Conservation (phyloP, 2,797 vertebrate genomes). For the Antennarius maculatus region DNA sequence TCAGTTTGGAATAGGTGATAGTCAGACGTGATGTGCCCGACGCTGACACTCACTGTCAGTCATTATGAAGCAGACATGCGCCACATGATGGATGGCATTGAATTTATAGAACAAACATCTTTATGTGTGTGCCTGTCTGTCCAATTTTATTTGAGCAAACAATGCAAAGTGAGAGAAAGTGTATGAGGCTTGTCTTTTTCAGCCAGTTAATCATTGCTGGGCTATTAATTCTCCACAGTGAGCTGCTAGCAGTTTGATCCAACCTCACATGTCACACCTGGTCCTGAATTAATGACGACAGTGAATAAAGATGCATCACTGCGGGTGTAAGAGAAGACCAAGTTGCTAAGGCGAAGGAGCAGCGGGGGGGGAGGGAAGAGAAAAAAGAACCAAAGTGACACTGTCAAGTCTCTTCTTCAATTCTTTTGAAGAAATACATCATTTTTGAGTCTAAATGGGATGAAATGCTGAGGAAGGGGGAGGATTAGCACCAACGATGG, state of each 20-base stretch:
- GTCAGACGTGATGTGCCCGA: constrained; percentile 32
- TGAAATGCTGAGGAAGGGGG: constrained; percentile 37
- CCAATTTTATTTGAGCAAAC: constrained; percentile 27
- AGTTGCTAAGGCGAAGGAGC: constrained; percentile 15
- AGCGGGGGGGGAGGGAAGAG: background rate
- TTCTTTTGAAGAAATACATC: constrained; percentile 22
- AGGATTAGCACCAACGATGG: constrained; percentile 27
- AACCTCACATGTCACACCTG: constrained; percentile 54
- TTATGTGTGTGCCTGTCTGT: constrained; percentile 19
- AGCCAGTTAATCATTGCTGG: constrained; percentile 60
- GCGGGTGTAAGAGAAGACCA: constrained; percentile 34
- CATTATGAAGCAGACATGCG: constrained; percentile 26
- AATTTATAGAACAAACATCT: constrained; percentile 36
- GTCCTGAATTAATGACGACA: constrained; percentile 57
- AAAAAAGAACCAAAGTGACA: background rate
- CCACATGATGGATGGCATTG: constrained; percentile 10
- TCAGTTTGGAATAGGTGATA: constrained; percentile 22
- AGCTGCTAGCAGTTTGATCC: constrained; percentile 47
- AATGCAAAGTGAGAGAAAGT: constrained; percentile 41
- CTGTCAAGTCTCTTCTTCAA: background rate
- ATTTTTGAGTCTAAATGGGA: constrained; percentile 39
- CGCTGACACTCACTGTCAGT: constrained; percentile 28
- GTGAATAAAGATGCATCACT: constrained; percentile 30
- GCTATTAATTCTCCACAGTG: constrained; percentile 51
- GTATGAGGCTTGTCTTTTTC: constrained; percentile 50